Evolutionary conservation across 2,797 vertebrate genomes (phyloP), one percentile per base, ranked within the genome.

Genomic region (Acropternis orthonyx): DNA sequence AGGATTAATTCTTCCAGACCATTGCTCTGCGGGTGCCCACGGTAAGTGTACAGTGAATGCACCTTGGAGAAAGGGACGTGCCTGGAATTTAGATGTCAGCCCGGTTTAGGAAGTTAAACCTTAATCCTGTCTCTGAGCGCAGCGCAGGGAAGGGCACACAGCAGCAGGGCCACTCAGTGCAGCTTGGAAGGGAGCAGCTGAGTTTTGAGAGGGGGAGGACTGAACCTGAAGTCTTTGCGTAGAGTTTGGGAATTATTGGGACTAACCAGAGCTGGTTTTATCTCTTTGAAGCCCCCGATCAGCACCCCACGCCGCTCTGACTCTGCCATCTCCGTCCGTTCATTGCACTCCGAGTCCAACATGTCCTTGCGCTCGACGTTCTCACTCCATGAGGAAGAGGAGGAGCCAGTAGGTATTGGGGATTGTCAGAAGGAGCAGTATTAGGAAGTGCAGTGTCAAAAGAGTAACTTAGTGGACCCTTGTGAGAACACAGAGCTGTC

Each of bases 281-380:
- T 94, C 41, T 77, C 69, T 39, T 68, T 62, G 34, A 94, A 99
- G 99, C 99, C 98, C 66, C 99, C 99, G 1, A 99, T 99, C 73
- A 98, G 98, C 85, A 99, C 98, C 18, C 98, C 99, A 1, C 98
- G 99, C 44, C 98, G 99, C 92, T 99, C 99, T 0, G 99, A 99
- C 97, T 99, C 99, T 0, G 99, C 99, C 83, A 99, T 99, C 97
- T 99, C 99, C 1, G 97, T 99, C 67, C 99, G 99, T 62, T 99
- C 99, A 3, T 97, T 99, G 89, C 99, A 99, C 95, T 99, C 99
- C 0, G 99, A 99, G 97, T 99, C 99, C 98, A 99, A 99, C 98
- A 99, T 99, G 98, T 99, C 99, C 78, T 95, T 99, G 94, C 99
- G 99, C 94, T 99, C 99, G 73, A 99, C 99, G 1, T 99, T 99